Evolutionary conservation across 2,797 vertebrate species (phyloP), one percentile per base, ranked within the genome.

Genomic region (Amniataba percoides): DNA sequence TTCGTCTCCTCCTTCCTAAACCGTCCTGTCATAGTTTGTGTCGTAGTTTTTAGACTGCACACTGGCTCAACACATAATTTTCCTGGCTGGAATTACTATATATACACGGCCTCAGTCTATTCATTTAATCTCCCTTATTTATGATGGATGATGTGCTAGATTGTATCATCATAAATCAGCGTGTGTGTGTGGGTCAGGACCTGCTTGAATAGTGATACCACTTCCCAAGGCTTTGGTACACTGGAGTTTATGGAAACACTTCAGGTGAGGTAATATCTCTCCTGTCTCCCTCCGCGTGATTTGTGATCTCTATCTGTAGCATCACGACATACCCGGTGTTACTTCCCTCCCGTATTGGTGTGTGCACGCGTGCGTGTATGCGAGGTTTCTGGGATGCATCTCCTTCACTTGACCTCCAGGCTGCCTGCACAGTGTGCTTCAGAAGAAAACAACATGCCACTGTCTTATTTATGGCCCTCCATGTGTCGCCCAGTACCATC

Each of bases 381-480:
- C 63, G 66, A 74, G 72, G 72, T 81, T 84, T 80, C 69, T 77
- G 73, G 64, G 80, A 81, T 70, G 36, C 63, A 74, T 91, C 89
- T 91, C 93, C 93, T 95, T 93, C 64, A 89, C 84, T 78, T 92
- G 89, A 95, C 94, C 93, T 91, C 69, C 19, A 51, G 66, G 87
- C 55, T 69, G 63, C 75, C 75, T 68, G 70, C 73, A 68, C 74
- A 67, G 64, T 82, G 81, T 65, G 81, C 77, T 67, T 82, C 71
- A 66, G 74, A 92, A 94, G 88, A 93, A 93, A 92, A 93, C 90
- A 89, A 91, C 91, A 90, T 92, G 86, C 89, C 91, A 84, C 85
- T 84, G 89, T 92, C 91, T 94, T 93, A 94, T 95, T 94, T 92
- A 95, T 88, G 91, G 88, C 79, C 62, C 51, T 74, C 67, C 86